Evolutionary conservation across 1,140 invertebrate species (phyloP), one percentile per base, ranked within the genome.

Genomic region (Drosophila kohkoa): DNA sequence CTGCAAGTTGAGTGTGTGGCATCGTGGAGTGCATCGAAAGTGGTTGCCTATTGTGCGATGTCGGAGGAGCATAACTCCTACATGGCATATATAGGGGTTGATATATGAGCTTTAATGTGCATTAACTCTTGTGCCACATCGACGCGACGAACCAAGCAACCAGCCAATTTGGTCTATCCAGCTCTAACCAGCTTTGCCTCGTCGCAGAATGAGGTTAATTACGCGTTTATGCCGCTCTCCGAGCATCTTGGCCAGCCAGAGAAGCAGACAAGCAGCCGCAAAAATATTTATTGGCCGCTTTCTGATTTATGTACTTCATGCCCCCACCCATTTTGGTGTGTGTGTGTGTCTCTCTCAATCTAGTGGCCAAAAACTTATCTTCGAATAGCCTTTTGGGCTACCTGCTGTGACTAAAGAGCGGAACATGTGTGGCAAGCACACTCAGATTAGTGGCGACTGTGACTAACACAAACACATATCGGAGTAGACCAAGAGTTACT

Each of bases 31-130:
- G 69, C 8, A 43, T 30, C 38, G 51, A 57, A 15, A 74, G 65
- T 74, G 64, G 55, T 68, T 46, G 83, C 62, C 76, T 79, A 82
- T 82, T 82, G 82, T 79, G 30, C 35, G 25, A 7, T 2, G 7
- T 30, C 10, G 32, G 35, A 30, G 43, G 35, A 30, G 43, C 54
- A 32, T 20, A 48, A 41, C 58, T 48, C 60, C 11, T 41, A 32
- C 32, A 73, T 62, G 16, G 20, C 20, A 25, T 45, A 41, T 57
- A 66, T 77, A 74, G 80, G 80, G 85, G 83, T 77, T 87, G 82
- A 87, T 87, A 87, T 88, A 87, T 87, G 82, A 57, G 83, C 83
- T 88, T 82, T 83, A 87, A 88, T 88, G 77, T 77, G 69, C 82
- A 87, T 87, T 83, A 88, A 77, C 82, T 88, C 79, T 67, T 75